A percentile compares a stretch with the other conserved stretches of the same genome.
These are phyloP conservation scores for Leptobrachium leishanense DNA, from an alignment of 2,113 vertebrate species.

Conservation along the genomic window DNA sequence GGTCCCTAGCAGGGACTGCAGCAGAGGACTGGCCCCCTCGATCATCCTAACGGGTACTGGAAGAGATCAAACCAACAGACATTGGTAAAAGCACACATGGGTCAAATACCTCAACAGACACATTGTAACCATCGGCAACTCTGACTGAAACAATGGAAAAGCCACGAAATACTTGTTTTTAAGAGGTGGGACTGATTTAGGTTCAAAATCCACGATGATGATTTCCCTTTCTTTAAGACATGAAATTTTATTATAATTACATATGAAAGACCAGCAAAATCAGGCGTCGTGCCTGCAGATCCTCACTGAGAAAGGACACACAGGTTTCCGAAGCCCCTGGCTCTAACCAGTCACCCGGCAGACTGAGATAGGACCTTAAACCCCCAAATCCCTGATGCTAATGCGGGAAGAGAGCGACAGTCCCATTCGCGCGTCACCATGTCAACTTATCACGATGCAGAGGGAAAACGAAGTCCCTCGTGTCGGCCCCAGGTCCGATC, in stretches of 20 bases:
- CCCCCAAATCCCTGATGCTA: neutral
- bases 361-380: neutral
- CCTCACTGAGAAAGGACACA: neutral
- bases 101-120: too few species aligned
- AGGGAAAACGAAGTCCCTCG: neutral
- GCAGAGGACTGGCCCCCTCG: conserved; percentile 73
- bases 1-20: conserved; percentile 87
- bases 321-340: neutral
- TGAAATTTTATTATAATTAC: too few species aligned
- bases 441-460: neutral
- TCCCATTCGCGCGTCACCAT: neutral
- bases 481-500: neutral
- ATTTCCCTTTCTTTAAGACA: too few species aligned
- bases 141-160: too few species aligned
- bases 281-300: too few species aligned
- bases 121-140: too few species aligned
- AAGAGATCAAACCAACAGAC: neutral
- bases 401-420: neutral
- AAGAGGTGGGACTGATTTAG: too few species aligned
- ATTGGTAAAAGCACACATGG: too few species aligned
- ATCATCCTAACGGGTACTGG: conserved; percentile 77
- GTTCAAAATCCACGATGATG: too few species aligned
- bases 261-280: too few species aligned
- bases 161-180: too few species aligned
- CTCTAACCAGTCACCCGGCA: conserved; percentile 5